Evolutionary conservation across 2,113 vertebrate species (phyloP), one percentile per base, ranked within the genome.

Genomic region (Cyprinodon brontotheroides): DNA sequence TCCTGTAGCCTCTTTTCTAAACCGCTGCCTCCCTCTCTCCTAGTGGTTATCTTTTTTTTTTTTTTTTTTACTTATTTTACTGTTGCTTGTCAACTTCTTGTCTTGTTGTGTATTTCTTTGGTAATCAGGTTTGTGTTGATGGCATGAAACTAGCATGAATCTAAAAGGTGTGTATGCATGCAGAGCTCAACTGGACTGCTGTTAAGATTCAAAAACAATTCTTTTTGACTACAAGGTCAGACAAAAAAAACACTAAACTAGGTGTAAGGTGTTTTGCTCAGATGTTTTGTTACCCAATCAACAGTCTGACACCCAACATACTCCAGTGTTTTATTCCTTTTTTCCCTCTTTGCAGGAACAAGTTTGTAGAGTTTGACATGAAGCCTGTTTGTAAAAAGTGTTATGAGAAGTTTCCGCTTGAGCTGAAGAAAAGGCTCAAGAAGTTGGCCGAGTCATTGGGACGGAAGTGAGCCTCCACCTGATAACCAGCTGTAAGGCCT

Each of bases 321-420:
- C 74, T 50, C 59, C 15, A 53, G 29, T 65, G 13, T 20, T 60
- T 68, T 82, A 72, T 81, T 88, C 61, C 11, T 36, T 22, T 65
- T n/a, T 13, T 20, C 22, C 74, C 8, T 88, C 22, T 90, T 90
- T 86, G 79, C 92, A 99, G 98, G 94, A 99, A 99, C 95, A 99
- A 99, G 92, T 99, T 99, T 94, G 98, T 99, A 88, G 98, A 99
- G 91, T 99, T 99, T 95, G 98, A 99, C 93, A 99, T 99, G 98
- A 99, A 99, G 86, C 98, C 98, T 8, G 98, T 99, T 87, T 99
- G 98, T 93, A 99, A 99, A 95, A 99, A 98, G 89, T 99, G 98
- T 90, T 99, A 99, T 0, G 98, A 99, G 93, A 98, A 99, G 91
- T 99, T 99, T 90, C 98, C 98, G 11, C 74, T 99, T 93, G 98